Base-by-base conservation (phyloP, 2,888 invertebrate genomes). In the Troilus luridus region DNA sequence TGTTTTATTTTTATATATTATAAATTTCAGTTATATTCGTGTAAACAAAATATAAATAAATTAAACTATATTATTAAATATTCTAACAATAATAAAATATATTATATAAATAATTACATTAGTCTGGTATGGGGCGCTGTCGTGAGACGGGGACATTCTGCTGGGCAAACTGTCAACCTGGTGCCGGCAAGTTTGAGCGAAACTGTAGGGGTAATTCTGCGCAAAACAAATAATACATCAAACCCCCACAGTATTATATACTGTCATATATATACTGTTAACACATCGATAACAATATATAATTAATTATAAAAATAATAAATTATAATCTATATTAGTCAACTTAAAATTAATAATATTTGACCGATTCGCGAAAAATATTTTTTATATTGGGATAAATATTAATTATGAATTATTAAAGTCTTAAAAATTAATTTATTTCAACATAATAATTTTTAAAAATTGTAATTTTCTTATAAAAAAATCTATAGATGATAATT, bases 121-220 rank as follows among this genome's bases (percentile, higher is more conserved):
- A 41, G 81, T 62, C 62, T 90, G 85, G 85, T 24, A 90, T 56
- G 59, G 60, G 90, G 54, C 27, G 90, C 81, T 90, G 27, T 90
- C 88, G 21, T 81, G 59, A 17, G 90, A 27, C 21, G 90, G 90
- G 41, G 90, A 88, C 59, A 88, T 85, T 60, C 90, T 81, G n/a
- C 60, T 60, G 14, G 90, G 90, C 17, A 81, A 59, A 59, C 85
- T 88, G 60, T 90, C 90, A 11, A 90, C 56, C n/a, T 90, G 90
- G n/a, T 62, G 81, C 10, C 90, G 90, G 88, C 90, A 90, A 81
- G 90, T 90, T 90, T 90, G 90, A 9, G 90, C 59, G 17, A 88
- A 77, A 90, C 88, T 88, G 90, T 88, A 90, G 58, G 90, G 90
- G 64, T 90, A 90, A 60, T 21, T 90, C 90, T 90, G 90, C 85